phyloP scores from a whole-genome alignment of 92 coral and sea anemone genomes.

The Galaxea fascicularis region DNA sequence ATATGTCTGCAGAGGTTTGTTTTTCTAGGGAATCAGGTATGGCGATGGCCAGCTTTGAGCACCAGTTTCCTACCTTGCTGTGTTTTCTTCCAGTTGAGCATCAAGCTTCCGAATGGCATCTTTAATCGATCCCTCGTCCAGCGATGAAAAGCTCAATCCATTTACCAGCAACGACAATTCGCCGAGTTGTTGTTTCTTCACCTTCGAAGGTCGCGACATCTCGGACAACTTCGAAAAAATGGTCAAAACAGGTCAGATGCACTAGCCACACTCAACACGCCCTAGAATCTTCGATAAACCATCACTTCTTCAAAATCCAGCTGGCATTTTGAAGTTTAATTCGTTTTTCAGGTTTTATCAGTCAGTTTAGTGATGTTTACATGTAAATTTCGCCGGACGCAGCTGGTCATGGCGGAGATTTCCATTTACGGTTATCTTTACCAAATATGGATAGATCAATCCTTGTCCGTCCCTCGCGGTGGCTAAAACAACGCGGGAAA shows the following conservation, averaged over 20 bases:
- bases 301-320: neutral
- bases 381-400: conserved; percentile 29
- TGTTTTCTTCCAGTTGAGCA: conserved; percentile 68
- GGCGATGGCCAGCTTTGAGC: too few relatives aligned
- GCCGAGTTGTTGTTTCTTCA: conserved; percentile 46
- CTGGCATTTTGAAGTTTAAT: neutral
- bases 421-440: conserved; percentile 34
- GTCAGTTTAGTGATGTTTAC: conserved; percentile 19
- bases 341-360: too few relatives aligned
- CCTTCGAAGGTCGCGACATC: conserved; percentile 26
- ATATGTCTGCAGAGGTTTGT: too few relatives aligned
- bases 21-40: too few relatives aligned
- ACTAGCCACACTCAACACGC: neutral
- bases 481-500: neutral
- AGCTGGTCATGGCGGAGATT: conserved; percentile 17
- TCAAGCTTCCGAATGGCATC: conserved; percentile 65
- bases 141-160: conserved; percentile 64
- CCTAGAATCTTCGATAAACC: neutral
- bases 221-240: neutral
- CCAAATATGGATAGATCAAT: conserved; percentile 16
- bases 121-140: conserved; percentile 66
- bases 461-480: conserved; percentile 4
- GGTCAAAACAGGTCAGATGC: neutral
- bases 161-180: conserved; percentile 61
- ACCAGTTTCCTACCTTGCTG: conserved; percentile 45